phyloP scores from a whole-genome alignment of 2,113 vertebrate genomes.

The Holacanthus passer region DNA sequence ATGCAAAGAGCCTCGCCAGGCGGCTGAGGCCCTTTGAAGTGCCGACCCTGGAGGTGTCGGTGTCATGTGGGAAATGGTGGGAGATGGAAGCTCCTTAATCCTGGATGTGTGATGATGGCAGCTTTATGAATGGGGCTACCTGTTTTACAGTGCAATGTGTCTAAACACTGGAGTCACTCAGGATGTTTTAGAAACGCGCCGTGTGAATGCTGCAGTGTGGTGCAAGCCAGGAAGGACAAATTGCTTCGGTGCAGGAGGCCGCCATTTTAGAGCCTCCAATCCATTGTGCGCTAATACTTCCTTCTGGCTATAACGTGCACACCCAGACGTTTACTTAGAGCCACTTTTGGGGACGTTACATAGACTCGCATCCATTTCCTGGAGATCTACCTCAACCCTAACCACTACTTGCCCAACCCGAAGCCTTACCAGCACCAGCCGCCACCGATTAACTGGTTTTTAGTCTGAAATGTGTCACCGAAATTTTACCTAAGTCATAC shows the following conservation, averaged over 20 bases:
- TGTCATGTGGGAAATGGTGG: neutral
- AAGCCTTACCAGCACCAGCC: no score
- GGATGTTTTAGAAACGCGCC: neutral
- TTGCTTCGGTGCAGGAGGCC: neutral
- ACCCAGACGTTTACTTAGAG: slow-evolving; percentile 6
- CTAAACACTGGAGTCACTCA: neutral
- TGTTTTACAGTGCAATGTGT: neutral
- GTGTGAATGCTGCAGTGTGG: neutral
- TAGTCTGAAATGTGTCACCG: no score
- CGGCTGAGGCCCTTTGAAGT: slow-evolving; percentile 5
- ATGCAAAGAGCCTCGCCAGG: neutral
- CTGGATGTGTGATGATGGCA: slow-evolving; percentile 1
- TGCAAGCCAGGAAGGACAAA: neutral
- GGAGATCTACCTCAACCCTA: no score
- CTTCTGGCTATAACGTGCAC: neutral
- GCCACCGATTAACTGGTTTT: no score
- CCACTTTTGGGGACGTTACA: no score
- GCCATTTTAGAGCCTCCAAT: slow-evolving; percentile 25
- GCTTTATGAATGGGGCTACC: neutral
- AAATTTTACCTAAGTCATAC: no score
- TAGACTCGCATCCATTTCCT: no score
- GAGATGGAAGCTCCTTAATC: slow-evolving; percentile 16
- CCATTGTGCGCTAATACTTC: slow-evolving; percentile 25
- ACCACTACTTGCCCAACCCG: no score
- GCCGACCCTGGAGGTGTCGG: neutral